Evolutionary conservation across 2,888 invertebrate species (phyloP).

Genomic region (Drosophila austrosaltans): DNA sequence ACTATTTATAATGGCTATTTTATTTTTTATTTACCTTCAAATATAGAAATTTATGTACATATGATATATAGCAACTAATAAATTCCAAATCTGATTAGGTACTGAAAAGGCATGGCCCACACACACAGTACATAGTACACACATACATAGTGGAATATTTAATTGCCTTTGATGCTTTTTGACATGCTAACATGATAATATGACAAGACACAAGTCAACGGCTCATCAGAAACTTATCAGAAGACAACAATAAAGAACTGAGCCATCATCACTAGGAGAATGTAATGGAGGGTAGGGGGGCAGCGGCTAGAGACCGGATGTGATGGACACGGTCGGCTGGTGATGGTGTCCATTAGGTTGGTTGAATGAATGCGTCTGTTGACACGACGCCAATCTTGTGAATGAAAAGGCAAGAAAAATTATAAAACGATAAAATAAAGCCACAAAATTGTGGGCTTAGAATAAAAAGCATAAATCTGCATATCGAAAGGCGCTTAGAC

Average conservation of each 20-base stretch:
- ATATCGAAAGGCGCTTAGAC: constrained; percentile 59
- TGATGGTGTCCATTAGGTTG: constrained; percentile 32
- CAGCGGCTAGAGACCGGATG: constrained; percentile 54
- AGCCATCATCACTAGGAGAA: constrained; percentile 9
- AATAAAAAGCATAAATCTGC: constrained; percentile 62
- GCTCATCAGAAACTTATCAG: constrained; percentile 65
- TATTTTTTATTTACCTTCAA: not conserved
- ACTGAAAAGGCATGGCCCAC: constrained; percentile 51
- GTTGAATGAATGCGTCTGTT: constrained; percentile 42
- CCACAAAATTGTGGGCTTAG: constrained; percentile 33
- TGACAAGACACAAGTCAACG: constrained; percentile 75
- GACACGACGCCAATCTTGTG: constrained; percentile 51
- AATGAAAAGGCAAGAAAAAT: constrained; percentile 50
- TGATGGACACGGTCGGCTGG: constrained; percentile 44
- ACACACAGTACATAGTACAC: constrained; percentile 9
- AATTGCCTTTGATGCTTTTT: constrained; percentile 59
- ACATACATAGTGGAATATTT: constrained; percentile 37
- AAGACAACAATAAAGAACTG: constrained; percentile 31
- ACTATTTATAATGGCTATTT: too few relatives aligned
- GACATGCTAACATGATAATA: constrained; percentile 76
- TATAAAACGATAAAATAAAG: constrained; percentile 64
- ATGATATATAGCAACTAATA: constrained; percentile 53
- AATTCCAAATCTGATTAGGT: constrained; percentile 47
- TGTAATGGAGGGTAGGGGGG: not conserved
- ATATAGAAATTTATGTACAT: not conserved